A percentile compares a stretch with the other conserved stretches of the same genome.
Conservation (phyloP, 2,888 invertebrate species). For the Tetrapedia diversipes region DNA sequence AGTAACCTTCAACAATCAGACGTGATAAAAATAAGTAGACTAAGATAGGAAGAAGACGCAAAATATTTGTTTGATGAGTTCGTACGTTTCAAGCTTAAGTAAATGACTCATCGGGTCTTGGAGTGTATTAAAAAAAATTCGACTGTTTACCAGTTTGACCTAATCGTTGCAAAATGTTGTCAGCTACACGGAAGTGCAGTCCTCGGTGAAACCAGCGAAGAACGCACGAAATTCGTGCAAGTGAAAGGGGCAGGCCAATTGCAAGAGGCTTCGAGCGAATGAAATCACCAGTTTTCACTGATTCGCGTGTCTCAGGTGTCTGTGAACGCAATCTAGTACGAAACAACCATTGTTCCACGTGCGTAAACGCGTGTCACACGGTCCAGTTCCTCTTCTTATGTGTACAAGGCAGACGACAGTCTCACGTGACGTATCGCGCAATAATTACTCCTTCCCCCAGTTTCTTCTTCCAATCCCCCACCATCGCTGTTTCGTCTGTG, state of each 20-base stretch:
- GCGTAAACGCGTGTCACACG: constrained; percentile 68
- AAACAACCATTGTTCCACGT: constrained; percentile 60
- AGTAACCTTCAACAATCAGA: background rate
- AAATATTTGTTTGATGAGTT: background rate
- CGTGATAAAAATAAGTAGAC: background rate
- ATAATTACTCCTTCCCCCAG: constrained; percentile 60
- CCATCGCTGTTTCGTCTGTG: constrained; percentile 28
- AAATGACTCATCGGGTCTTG: background rate
- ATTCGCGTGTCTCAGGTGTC: background rate
- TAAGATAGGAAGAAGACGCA: background rate
- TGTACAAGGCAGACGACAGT: constrained; percentile 70
- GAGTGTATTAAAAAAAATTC: too few relatives aligned
- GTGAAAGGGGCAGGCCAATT: background rate
- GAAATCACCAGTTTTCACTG: background rate
- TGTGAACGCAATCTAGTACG: constrained; percentile 45
- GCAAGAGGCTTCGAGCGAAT: background rate
- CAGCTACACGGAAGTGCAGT: too few relatives aligned
- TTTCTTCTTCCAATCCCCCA: constrained; percentile 33
- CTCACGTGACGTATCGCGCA: constrained; percentile 70
- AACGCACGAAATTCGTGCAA: too few relatives aligned
- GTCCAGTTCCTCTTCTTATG: constrained; percentile 70
- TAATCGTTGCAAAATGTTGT: too few relatives aligned
- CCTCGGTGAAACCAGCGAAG: too few relatives aligned
- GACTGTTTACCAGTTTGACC: too few relatives aligned
- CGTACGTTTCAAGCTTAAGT: too few relatives aligned